Evolutionary conservation across 2,888 invertebrate genomes (phyloP), one percentile per base, ranked within the genome.

Genomic region (Punctoribates punctum): DNA sequence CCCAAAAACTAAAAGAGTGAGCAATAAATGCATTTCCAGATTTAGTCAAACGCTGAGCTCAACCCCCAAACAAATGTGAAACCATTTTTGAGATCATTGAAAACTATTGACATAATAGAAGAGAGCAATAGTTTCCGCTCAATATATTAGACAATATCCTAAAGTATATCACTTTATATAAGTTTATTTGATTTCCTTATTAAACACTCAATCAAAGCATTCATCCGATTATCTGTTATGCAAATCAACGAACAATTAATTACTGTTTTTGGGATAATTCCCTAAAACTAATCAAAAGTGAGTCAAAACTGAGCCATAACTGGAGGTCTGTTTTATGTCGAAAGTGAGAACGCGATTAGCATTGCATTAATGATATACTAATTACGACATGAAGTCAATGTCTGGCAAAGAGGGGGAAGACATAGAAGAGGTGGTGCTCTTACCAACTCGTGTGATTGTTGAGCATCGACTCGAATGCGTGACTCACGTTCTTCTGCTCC

Each of bases 391-490:
- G 20, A 11, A 38, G 67, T 34, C 20, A 42, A 42, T 65, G 67
- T 34, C n/a, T 34, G 23, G 67, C 20, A 17, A 27, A 23, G 34
- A n/a, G 6, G n/a, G 1, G 67, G n/a, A n/a, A n/a, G n/a, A n/a
- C n/a, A n/a, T 15, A 23, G 11, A 9, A 25, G 20, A 46, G 38
- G 20, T 15, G 8, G 27, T 17, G 17, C 9, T 80, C 83, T 82
- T 81, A 86, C 95, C 94, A 95, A 77, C 91, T 89, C 60, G 96
- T 89, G 84, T 96, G 94, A 84, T 96, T 94, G 85, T 96, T 95
- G 81, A 95, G 89, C 94, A 96, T 94, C 79, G 93, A 92, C 83
- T 92, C 91, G 88, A 93, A 93, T 76, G 95, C 95, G 85, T 96
- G 92, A 27, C 94, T 89, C 78, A 93, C 88, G 83, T 91, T 92